phyloP scores from a whole-genome alignment of 2,888 invertebrate species.

The Fragum whitleyi region DNA sequence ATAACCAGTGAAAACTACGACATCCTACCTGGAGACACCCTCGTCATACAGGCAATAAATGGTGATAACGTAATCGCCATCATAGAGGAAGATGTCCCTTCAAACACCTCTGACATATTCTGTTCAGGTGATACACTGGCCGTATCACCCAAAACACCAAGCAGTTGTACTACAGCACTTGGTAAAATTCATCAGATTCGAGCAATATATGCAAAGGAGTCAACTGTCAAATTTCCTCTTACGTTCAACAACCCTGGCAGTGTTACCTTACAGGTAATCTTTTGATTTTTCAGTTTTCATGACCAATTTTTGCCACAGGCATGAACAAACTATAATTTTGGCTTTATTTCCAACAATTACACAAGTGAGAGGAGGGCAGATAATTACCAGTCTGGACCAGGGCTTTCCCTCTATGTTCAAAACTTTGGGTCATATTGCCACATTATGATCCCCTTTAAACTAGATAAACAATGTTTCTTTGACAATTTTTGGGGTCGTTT shows the following conservation, averaged over 20 bases:
- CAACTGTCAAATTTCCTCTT: slow-evolving; percentile 1
- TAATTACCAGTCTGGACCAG: too few species aligned
- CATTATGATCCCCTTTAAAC: too few species aligned
- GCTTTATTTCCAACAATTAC: too few species aligned
- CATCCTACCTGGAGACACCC: slow-evolving; percentile 1
- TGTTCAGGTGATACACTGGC: neutral
- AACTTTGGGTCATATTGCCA: too few species aligned
- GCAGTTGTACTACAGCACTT: neutral
- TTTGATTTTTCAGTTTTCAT: too few species aligned
- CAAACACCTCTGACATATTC: neutral
- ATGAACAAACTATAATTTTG: too few species aligned
- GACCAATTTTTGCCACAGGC: too few species aligned
- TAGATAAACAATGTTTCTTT: too few species aligned
- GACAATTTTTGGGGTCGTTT: too few species aligned
- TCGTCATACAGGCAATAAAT: neutral
- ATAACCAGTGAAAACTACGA: neutral
- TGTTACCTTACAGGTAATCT: neutral
- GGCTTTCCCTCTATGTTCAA: too few species aligned
- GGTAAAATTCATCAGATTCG: slow-evolving; percentile 9
- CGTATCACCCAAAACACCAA: neutral
- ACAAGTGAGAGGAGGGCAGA: too few species aligned
- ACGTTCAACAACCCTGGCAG: slow-evolving; percentile 2
- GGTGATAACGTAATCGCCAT: neutral
- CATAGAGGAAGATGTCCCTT: neutral
- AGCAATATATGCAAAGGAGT: neutral